Evolutionary conservation across 2,888 invertebrate genomes (phyloP).

Genomic region (Hedya salicella): DNA sequence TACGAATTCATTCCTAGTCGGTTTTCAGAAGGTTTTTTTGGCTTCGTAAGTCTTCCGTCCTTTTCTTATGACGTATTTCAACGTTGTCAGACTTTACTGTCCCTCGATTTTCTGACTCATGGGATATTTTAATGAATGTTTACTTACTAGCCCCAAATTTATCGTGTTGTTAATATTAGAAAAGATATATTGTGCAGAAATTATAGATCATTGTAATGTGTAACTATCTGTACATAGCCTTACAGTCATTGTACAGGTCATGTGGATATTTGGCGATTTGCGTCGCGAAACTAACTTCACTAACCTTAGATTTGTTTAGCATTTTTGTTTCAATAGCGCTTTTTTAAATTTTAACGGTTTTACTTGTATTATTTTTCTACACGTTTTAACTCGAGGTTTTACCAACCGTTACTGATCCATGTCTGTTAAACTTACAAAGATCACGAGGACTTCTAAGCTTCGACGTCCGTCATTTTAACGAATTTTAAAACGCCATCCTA

Average conservation of each 20-base stretch:
- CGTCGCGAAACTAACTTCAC: conserved; percentile 63
- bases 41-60: conserved; percentile 83
- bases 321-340: conserved; percentile 66
- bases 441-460: background rate
- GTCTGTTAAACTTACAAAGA: conserved; percentile 10
- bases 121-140: conserved; percentile 45
- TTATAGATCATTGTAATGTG: conserved; percentile 55
- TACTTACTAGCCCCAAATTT: conserved; percentile 42
- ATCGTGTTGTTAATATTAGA: conserved; percentile 42
- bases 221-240: conserved; percentile 70
- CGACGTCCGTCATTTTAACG: background rate
- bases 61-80: conserved; percentile 63
- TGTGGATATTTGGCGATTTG: conserved; percentile 85
- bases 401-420: conserved; percentile 10
- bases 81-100: conserved; percentile 45
- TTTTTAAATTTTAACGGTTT: conserved; percentile 49
- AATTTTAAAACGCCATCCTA: background rate
- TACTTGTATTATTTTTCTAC: conserved; percentile 16
- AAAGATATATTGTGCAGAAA: conserved; percentile 56
- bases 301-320: conserved; percentile 57
- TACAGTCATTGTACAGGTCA: conserved; percentile 78
- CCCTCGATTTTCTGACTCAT: conserved; percentile 45
- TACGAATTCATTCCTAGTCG: conserved; percentile 61
- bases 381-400: conserved; percentile 19
- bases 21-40: conserved; percentile 65